Percentiles rank a stretch among this genome's conserved stretches.
These are phyloP conservation scores for Haemorhous mexicanus DNA, from an alignment of 2,113 vertebrate species.

Conservation along the genomic window DNA sequence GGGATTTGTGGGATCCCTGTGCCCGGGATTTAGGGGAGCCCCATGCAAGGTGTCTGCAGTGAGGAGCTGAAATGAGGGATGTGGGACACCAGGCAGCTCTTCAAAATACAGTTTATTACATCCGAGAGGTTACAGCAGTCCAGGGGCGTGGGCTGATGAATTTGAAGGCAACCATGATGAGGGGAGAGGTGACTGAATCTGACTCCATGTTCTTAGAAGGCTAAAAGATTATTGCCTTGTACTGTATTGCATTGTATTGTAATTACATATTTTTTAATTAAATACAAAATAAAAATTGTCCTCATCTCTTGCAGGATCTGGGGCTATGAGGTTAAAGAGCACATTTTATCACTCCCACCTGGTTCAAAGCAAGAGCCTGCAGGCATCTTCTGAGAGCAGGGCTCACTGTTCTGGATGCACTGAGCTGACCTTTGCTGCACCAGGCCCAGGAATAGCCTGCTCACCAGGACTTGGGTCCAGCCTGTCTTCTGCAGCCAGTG, in stretches of 20 bases:
- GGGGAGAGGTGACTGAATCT: too few relatives aligned
- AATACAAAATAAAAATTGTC: neutral
- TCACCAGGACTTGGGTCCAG: neutral
- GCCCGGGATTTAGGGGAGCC: neutral
- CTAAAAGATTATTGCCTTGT: too few relatives aligned
- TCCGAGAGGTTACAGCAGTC: neutral
- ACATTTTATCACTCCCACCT: neutral
- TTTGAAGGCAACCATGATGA: too few relatives aligned
- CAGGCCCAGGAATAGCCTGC: rapidly evolving
- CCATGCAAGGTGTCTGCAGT: neutral
- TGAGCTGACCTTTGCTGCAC: neutral
- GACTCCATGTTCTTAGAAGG: too few relatives aligned
- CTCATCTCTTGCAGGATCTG: neutral
- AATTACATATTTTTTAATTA: neutral
- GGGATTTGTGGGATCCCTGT: rapidly evolving
- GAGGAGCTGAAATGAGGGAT: rapidly evolving
- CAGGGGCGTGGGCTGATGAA: too few relatives aligned
- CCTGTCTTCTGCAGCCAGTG: neutral
- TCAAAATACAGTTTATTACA: too few relatives aligned
- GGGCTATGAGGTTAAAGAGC: neutral
- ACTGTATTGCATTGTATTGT: too few relatives aligned
- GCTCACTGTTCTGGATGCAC: neutral
- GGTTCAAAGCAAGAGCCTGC: neutral
- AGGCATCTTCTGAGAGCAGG: neutral
- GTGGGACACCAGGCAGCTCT: too few relatives aligned